Base-by-base conservation (phyloP, 2,113 vertebrate genomes). In the Neodon shergylaensis region DNA sequence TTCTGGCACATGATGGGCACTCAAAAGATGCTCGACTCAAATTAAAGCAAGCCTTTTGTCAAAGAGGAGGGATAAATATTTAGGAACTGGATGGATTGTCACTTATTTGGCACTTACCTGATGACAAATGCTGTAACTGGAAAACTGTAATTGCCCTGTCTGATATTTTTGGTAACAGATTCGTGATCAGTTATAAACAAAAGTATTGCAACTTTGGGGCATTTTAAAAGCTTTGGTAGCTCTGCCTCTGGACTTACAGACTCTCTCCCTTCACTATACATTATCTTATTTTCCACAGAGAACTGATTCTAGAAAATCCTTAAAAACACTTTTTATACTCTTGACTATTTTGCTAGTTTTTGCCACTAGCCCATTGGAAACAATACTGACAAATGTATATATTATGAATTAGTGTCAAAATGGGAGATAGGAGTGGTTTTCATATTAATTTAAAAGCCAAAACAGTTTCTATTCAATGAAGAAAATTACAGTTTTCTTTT, bases 41-140 rank as follows among this genome's bases (percentile, higher is more conserved):
- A 96, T 31, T 91, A 52, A 94, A 95, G 95, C 52, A 12, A 84
- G 31, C n/a, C 66, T 95, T 86, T 88, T 90, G 36, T 95, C 61
- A 86, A 79, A 96, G 63, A 89, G 76, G 21, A 86, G 54, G 47
- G 95, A 90, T 92, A 95, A 89, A 78, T 93, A 95, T 81, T 92
- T 95, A 96, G 92, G 85, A 86, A 92, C 24, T 66, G 36, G 89
- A 74, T 65, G 47, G 44, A 77, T 66, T 81, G 39, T 88, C 28
- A 66, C 49, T 96, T 13, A 77, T 24, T 83, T 91, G 66, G 73
- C 68, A n/a, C 31, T 94, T 58, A 78, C 16, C 14, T 66, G 36
- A 66, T 39, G 88, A 66, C 66, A 66, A 65, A 49, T 79, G 22
- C 24, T 79, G n/a, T 79, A 39, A 39, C 13, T 11, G 11, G 54